Evolutionary conservation across 2,113 vertebrate species (phyloP).

Genomic region (Sigmodon hispidus): DNA sequence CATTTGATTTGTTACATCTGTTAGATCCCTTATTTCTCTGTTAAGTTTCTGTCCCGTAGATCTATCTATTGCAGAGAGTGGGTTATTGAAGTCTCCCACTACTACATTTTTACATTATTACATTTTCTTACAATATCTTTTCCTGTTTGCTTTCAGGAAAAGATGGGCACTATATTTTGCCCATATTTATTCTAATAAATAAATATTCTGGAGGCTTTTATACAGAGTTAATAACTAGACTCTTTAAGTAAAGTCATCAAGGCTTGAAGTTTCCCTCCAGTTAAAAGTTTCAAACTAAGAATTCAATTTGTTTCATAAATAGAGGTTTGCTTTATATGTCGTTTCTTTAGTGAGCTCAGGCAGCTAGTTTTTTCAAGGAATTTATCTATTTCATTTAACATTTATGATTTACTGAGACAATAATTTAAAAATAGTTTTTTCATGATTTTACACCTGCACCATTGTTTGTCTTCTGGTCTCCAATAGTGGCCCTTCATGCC

Average conservation of each 20-base stretch:
- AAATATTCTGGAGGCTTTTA: background rate
- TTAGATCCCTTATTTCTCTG: too few species aligned
- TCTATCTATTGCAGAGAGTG: too few species aligned
- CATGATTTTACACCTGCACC: background rate
- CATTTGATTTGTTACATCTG: too few species aligned
- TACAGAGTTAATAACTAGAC: background rate
- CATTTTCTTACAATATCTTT: constrained; percentile 1
- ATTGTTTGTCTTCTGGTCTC: background rate
- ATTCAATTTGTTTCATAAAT: background rate
- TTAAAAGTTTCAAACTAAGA: constrained; percentile 11
- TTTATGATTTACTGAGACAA: background rate
- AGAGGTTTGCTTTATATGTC: background rate
- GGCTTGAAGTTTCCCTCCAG: background rate
- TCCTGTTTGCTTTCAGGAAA: background rate
- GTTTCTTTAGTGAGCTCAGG: background rate
- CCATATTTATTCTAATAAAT: too few species aligned
- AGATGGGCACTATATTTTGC: too few species aligned
- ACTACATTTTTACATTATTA: too few species aligned
- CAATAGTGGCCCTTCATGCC: background rate
- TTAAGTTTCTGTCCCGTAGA: too few species aligned
- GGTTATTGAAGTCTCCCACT: too few species aligned
- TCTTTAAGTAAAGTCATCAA: background rate
- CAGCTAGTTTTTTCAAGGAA: background rate
- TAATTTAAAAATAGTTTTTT: constrained; percentile 26
- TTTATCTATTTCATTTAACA: constrained; percentile 23